Evolutionary conservation across 2,888 invertebrate genomes (phyloP), one percentile per base, ranked within the genome.

Genomic region (Agrotis puta): DNA sequence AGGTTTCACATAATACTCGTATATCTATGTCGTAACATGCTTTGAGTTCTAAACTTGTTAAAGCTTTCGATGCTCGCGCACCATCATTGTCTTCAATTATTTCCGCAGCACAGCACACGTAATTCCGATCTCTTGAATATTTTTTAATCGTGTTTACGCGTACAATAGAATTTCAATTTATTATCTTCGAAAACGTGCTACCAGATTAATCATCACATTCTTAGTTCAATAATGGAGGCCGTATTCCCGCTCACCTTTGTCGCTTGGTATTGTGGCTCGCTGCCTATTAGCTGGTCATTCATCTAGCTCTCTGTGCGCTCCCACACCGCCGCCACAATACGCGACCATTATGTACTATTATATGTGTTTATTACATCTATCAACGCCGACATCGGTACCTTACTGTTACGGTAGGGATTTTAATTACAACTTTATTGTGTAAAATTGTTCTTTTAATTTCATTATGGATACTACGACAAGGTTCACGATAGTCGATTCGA

Each of bases 291-390:
- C 70, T 87, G 88, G 88, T 87, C 90, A 92, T 93, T 92, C 90
- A 92, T 89, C 88, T 83, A 85, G 81, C 84, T 83, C 87, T 84
- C 85, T 85, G 91, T 84, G 89, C 87, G 91, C 91, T 84, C 79
- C 85, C 85, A 87, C 83, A 85, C 82, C 82, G 82, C 85, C 84
- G 79, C 82, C 86, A 91, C 91, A 92, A 91, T 90, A 88, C 88
- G 84, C 86, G 86, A 90, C 92, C 89, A 93, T 93, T 93, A 92
- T 88, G 88, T 88, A 90, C 92, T 87, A 92, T 93, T 93, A 93
- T 91, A 88, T 90, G 90, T 91, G 91, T 92, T 92, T 92, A 92
- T 91, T 92, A 91, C 91, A 89, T 89, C 88, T 90, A 88, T 90
- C 88, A 88, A 80, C 74, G 86, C 88, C 88, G 87, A 86, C 87